Conservation (phyloP, 2,888 invertebrate species). For the Ditula angustiorana region DNA sequence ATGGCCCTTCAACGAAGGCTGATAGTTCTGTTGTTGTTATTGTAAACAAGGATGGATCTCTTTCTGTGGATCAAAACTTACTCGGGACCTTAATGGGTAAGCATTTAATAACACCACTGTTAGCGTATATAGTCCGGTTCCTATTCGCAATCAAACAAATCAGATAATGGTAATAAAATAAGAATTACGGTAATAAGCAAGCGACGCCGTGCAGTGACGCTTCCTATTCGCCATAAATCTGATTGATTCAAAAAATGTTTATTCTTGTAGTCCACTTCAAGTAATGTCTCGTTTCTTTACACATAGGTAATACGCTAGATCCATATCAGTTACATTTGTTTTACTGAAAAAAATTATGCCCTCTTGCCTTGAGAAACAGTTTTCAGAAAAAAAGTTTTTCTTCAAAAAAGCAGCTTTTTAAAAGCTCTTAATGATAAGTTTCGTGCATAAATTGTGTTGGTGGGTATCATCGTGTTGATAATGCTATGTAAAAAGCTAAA, state of each 20-base stretch:
- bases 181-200: not conserved
- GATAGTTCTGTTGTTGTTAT: conserved; percentile 93
- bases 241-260: not conserved
- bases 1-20: conserved; percentile 81
- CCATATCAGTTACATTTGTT: too few relatives aligned
- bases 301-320: too few relatives aligned
- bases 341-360: too few relatives aligned
- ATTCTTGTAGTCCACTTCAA: not conserved
- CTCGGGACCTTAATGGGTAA: conserved; percentile 92
- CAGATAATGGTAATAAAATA: not conserved
- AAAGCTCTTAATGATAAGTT: not conserved
- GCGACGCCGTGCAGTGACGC: not conserved
- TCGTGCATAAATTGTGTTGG: not conserved
- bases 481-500: not conserved
- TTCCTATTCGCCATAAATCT: not conserved
- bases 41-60: conserved; percentile 94
- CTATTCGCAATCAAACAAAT: not conserved
- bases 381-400: not conserved
- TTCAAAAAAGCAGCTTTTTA: not conserved
- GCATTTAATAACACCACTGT: conserved; percentile 51
- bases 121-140: conserved; percentile 33
- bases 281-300: not conserved
- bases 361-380: too few relatives aligned
- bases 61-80: conserved; percentile 92
- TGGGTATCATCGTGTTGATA: too few relatives aligned